Conservation (phyloP, 1,140 invertebrate genomes). For the Bombus confusus region DNA sequence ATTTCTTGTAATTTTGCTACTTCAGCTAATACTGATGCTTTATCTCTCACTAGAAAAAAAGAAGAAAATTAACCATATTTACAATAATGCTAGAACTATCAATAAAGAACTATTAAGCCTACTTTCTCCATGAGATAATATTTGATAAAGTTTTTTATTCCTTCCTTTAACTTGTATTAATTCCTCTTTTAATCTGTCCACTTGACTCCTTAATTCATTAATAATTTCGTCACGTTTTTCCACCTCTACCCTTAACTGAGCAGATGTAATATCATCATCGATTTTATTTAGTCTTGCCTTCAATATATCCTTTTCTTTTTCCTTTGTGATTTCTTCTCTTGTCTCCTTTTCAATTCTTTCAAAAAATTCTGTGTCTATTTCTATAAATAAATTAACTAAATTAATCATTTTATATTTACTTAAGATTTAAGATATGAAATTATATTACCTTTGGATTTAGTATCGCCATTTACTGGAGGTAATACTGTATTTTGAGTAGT, state of each 20-base stretch:
- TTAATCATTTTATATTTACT: not conserved
- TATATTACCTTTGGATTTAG: conserved; percentile 67
- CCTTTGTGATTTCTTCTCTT: conserved; percentile 85
- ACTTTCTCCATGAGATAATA: conserved; percentile 91
- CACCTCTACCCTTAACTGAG: conserved; percentile 86
- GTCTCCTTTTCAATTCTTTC: conserved; percentile 86
- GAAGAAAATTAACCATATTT: conserved; percentile 16
- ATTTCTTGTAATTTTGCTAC: conserved; percentile 87
- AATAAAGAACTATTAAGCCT: conserved; percentile 72
- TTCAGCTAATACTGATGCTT: conserved; percentile 89
- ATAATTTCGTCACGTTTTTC: conserved; percentile 87
- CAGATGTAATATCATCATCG: conserved; percentile 83
- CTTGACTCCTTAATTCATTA: conserved; percentile 83
- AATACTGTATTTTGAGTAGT: conserved; percentile 25
- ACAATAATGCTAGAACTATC: conserved; percentile 4
- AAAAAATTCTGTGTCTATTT: conserved; percentile 85
- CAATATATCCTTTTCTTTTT: conserved; percentile 85
- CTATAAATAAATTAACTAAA: conserved; percentile 60
- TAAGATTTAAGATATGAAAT: not conserved
- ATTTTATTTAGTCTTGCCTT: conserved; percentile 80
- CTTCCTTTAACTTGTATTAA: conserved; percentile 88
- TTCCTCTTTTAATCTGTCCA: conserved; percentile 86
- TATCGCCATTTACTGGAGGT: conserved; percentile 50
- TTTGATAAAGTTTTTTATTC: conserved; percentile 90
- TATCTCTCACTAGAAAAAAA: conserved; percentile 88